Percentiles rank a stretch among this genome's conserved stretches.
phyloP scores from a whole-genome alignment of 2,113 vertebrate genomes.

The Accipiter cooperii region DNA sequence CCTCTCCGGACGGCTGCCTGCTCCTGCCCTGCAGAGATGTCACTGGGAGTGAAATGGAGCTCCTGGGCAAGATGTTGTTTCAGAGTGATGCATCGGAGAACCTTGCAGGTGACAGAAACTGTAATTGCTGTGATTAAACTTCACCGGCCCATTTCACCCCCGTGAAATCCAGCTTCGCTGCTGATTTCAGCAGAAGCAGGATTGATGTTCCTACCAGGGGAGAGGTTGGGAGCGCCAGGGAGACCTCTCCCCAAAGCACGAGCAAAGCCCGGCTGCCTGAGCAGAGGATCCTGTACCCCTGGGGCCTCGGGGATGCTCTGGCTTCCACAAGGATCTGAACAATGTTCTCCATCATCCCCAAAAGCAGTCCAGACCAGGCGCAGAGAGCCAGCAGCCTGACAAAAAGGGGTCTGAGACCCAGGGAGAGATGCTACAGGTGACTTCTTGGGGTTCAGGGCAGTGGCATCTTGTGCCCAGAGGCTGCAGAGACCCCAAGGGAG shows the following conservation, averaged over 20 bases:
- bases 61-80: background rate
- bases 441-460: background rate
- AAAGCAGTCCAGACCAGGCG: background rate
- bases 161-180: background rate
- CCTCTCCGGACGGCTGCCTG: background rate
- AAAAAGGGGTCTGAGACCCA: background rate
- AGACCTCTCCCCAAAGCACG: background rate
- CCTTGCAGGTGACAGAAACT: slow-evolving; percentile 37
- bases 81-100: background rate
- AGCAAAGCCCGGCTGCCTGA: background rate
- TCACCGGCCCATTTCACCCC: background rate
- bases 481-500: background rate
- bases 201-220: background rate
- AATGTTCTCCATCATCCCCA: background rate
- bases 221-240: background rate
- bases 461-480: accelerated
- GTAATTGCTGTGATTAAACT: slow-evolving; percentile 35
- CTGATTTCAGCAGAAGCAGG: background rate
- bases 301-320: accelerated
- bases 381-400: background rate
- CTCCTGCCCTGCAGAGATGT: background rate
- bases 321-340: background rate
- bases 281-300: background rate
- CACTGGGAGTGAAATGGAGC: background rate
- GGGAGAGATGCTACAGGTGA: background rate